Percentiles rank a stretch among this genome's conserved stretches.
Conservation (phyloP, 2,888 invertebrate species). For the Drosophila pseudotakahashii region DNA sequence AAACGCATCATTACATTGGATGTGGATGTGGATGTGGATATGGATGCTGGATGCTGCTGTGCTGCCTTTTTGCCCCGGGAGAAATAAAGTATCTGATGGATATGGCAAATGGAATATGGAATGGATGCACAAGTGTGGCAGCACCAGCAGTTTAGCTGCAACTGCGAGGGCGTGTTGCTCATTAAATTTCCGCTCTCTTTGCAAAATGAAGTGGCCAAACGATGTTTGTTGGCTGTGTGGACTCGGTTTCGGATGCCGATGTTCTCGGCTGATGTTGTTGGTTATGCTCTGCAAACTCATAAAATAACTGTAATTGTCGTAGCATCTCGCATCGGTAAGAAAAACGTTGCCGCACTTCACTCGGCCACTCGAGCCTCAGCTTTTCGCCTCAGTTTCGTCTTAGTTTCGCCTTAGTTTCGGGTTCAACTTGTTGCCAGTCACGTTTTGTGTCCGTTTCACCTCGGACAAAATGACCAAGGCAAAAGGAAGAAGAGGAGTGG, state of each 20-base stretch:
- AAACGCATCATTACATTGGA: conserved; percentile 70
- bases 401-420: conserved; percentile 23
- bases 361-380: conserved; percentile 14
- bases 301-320: conserved; percentile 80
- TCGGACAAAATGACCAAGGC: conserved; percentile 26
- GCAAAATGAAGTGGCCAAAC: conserved; percentile 66
- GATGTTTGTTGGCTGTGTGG: neutral
- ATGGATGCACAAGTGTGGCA: conserved; percentile 3
- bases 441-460: conserved; percentile 55
- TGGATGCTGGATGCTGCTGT: conserved; percentile 17
- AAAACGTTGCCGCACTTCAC: conserved; percentile 66
- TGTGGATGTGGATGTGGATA: neutral
- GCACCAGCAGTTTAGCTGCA: neutral
- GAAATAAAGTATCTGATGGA: conserved; percentile 37
- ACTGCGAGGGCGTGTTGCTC: conserved; percentile 53
- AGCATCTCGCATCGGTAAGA: conserved; percentile 46
- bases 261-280: conserved; percentile 39
- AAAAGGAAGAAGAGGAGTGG: neutral
- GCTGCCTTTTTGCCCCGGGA: conserved; percentile 10
- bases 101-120: neutral
- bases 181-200: conserved; percentile 79
- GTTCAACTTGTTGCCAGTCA: conserved; percentile 70
- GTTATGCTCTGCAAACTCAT: conserved; percentile 80
- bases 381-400: conserved; percentile 6
- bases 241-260: neutral